Evolutionary conservation across 2,888 invertebrate species (phyloP).

Genomic region (Allophyes oxyacanthae): DNA sequence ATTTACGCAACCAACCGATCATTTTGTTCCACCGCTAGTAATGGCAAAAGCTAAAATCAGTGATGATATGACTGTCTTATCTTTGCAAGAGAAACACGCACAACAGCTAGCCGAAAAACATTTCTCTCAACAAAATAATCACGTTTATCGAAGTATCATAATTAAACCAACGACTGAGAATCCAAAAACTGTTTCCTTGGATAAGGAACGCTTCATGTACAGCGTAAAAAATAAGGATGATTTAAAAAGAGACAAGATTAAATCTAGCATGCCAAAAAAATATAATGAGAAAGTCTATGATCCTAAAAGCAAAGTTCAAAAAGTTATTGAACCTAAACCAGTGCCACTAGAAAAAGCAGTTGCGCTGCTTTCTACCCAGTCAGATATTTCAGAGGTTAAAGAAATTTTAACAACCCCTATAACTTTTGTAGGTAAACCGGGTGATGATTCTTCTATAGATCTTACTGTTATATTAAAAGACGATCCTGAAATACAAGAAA

Average conservation of each 20-base stretch:
- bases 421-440: constrained; percentile 39
- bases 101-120: constrained; percentile 80
- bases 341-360: constrained; percentile 49
- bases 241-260: constrained; percentile 68
- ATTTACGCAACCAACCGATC: constrained; percentile 86
- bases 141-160: constrained; percentile 36
- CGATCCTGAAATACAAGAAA: constrained; percentile 49
- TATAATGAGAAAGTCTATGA: constrained; percentile 75
- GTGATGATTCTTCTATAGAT: constrained; percentile 71
- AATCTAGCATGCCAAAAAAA: constrained; percentile 76
- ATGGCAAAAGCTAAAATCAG: constrained; percentile 87
- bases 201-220: constrained; percentile 53
- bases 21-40: constrained; percentile 86
- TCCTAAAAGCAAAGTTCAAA: constrained; percentile 66
- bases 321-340: constrained; percentile 59
- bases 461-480: constrained; percentile 80
- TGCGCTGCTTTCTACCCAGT: constrained; percentile 44
- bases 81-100: constrained; percentile 84
- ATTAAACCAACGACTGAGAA: constrained; percentile 58
- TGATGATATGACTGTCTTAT: constrained; percentile 86
- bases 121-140: constrained; percentile 60
- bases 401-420: constrained; percentile 47
- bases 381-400: constrained; percentile 35
- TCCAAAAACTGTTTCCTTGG: constrained; percentile 36
- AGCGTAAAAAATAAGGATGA: constrained; percentile 55